These are phyloP conservation scores for Drosophila aff. DNA, from an alignment of 1,140 invertebrate species.

Conservation along the genomic window DNA sequence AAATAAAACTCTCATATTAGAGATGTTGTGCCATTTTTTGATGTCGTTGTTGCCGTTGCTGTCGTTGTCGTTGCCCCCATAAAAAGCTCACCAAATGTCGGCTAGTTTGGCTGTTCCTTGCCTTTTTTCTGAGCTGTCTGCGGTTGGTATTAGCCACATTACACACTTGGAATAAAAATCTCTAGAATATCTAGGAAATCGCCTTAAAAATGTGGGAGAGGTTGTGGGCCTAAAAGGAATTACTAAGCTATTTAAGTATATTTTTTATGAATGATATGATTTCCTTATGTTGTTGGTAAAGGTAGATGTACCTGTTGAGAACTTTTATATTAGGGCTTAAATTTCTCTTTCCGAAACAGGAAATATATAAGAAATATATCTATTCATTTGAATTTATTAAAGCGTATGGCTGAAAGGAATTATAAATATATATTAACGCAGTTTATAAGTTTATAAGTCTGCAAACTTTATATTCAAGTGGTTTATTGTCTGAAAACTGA, in stretches of 20 bases:
- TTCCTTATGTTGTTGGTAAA: not conserved
- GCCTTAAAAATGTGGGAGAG: not conserved
- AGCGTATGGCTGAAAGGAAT: not conserved
- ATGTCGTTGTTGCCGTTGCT: not conserved
- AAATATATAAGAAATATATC: too few species aligned
- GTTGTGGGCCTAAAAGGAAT: not conserved
- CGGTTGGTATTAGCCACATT: conserved; percentile 56
- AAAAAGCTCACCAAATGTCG: conserved; percentile 62
- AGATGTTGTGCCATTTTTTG: conserved; percentile 64
- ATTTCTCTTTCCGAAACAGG: not conserved
- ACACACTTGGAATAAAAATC: conserved; percentile 39
- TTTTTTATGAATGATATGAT: not conserved
- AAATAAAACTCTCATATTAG: conserved; percentile 81
- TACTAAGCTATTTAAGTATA: too few species aligned
- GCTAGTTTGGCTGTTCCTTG: conserved; percentile 44
- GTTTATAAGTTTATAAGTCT: too few species aligned
- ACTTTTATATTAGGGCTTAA: not conserved
- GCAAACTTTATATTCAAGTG: too few species aligned
- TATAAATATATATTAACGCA: too few species aligned
- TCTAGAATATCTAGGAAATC: not conserved
- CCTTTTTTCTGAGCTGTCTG: conserved; percentile 14
- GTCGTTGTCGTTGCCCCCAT: conserved; percentile 22
- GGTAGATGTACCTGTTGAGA: not conserved
- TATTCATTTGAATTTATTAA: not conserved
- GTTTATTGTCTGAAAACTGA: too few species aligned